A percentile compares a stretch with the other conserved stretches of the same genome.
Evolutionary conservation across 2,888 invertebrate species (phyloP).

Genomic region (Helicoverpa assulta): DNA sequence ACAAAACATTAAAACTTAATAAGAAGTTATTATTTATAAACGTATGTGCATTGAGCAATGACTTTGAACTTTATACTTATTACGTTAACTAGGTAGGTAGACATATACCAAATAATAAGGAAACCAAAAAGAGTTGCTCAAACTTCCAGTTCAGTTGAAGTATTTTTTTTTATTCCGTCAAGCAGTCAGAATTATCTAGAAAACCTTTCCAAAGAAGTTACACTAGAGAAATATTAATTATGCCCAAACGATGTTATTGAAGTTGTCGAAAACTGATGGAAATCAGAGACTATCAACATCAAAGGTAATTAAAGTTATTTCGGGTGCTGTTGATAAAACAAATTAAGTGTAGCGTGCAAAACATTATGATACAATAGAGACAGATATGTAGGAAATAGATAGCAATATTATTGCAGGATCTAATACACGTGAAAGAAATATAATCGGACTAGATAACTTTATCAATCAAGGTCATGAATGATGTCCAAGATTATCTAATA

Average conservation of each 20-base stretch:
- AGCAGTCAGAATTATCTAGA: too few relatives aligned
- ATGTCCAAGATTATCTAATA: neutral
- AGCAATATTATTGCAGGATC: neutral
- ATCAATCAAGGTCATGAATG: conserved; percentile 5
- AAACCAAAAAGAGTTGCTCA: too few relatives aligned
- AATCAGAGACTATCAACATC: too few relatives aligned
- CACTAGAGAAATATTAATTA: too few relatives aligned
- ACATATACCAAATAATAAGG: neutral
- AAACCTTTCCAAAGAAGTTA: too few relatives aligned
- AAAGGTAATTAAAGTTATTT: too few relatives aligned
- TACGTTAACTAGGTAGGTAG: neutral
- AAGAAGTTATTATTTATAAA: neutral
- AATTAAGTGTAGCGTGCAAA: neutral
- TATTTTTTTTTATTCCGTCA: too few relatives aligned
- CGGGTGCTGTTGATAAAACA: too few relatives aligned
- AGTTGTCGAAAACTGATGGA: too few relatives aligned
- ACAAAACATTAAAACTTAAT: neutral
- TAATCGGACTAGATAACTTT: neutral
- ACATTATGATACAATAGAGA: neutral
- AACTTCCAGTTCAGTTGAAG: too few relatives aligned
- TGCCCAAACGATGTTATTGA: too few relatives aligned
- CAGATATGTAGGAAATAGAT: conserved; percentile 1
- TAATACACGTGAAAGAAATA: neutral
- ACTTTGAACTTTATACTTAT: conserved; percentile 9
- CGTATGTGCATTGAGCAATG: conserved; percentile 2